These are phyloP conservation scores for Burhinus oedicnemus DNA, from an alignment of 2,113 vertebrate genomes.

Conservation along the genomic window DNA sequence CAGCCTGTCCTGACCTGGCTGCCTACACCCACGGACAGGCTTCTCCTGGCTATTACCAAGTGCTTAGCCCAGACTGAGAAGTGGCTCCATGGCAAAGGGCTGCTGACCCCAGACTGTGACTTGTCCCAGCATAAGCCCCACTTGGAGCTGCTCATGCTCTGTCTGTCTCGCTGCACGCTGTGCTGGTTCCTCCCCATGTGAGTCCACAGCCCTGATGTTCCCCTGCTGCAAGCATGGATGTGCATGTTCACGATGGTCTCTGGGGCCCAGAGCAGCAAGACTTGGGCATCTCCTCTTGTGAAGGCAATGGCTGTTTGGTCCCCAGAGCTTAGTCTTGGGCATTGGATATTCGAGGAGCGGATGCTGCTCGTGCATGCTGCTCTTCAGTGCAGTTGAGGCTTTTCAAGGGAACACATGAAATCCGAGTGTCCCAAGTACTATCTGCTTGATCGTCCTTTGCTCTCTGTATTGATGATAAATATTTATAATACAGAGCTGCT, in stretches of 20 bases:
- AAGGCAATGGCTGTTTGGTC: neutral
- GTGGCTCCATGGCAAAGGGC: neutral
- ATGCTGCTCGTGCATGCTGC: rapidly evolving
- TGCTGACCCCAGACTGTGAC: neutral
- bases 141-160: neutral
- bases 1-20: neutral
- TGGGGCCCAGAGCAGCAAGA: neutral
- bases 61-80: neutral
- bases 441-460: neutral
- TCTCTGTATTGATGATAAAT: neutral
- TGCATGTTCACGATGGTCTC: neutral
- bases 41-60: too few species aligned
- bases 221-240: rapidly evolving
- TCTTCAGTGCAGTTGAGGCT: neutral
- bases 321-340: neutral
- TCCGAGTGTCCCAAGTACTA: neutral
- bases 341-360: rapidly evolving
- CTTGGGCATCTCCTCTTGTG: neutral
- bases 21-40: neutral
- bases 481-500: neutral
- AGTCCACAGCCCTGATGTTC: too few species aligned
- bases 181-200: neutral
- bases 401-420: neutral
- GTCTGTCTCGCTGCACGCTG: neutral
- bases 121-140: neutral